Conservation (phyloP, 23 tunicate genomes). For the Ciona savignyi region DNA sequence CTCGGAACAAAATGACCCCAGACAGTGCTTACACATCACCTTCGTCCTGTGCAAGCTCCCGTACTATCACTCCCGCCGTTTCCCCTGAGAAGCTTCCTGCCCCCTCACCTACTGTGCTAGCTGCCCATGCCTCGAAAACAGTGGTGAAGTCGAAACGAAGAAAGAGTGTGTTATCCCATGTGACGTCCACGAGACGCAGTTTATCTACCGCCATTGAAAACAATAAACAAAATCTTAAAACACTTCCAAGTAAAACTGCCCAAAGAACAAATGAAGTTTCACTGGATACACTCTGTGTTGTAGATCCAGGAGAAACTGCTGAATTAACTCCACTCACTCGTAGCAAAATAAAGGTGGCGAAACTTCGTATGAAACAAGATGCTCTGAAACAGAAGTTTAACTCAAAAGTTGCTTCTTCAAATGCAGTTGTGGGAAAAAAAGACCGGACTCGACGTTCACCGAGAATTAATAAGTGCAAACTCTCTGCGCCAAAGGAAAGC, state of each 20-base stretch:
- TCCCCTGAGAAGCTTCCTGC: slow-evolving; percentile 3
- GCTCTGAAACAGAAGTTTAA: not conserved
- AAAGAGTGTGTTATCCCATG: not conserved
- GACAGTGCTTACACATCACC: not conserved
- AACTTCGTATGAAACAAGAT: not conserved
- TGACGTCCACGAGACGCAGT: not conserved
- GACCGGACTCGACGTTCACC: not conserved
- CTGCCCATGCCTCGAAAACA: slow-evolving; percentile 17
- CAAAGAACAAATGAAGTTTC: not conserved
- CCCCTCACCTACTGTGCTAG: too few species aligned
- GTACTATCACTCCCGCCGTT: slow-evolving; percentile 8
- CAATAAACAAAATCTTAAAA: too few species aligned
- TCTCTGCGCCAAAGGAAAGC: not conserved
- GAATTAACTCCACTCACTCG: not conserved
- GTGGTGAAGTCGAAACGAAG: slow-evolving; percentile 9
- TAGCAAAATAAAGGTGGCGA: not conserved
- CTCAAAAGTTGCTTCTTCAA: not conserved
- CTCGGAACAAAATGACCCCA: not conserved
- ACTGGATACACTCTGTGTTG: too few species aligned
- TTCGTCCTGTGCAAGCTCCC: not conserved
- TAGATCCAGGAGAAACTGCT: not conserved
- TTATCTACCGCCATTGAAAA: not conserved
- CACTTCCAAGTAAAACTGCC: not conserved
- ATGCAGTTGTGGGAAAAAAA: not conserved
- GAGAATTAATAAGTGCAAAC: not conserved